A percentile compares a stretch with the other conserved stretches of the same genome.
phyloP scores from a whole-genome alignment of 2,797 vertebrate species.

The Sebastes minor region DNA sequence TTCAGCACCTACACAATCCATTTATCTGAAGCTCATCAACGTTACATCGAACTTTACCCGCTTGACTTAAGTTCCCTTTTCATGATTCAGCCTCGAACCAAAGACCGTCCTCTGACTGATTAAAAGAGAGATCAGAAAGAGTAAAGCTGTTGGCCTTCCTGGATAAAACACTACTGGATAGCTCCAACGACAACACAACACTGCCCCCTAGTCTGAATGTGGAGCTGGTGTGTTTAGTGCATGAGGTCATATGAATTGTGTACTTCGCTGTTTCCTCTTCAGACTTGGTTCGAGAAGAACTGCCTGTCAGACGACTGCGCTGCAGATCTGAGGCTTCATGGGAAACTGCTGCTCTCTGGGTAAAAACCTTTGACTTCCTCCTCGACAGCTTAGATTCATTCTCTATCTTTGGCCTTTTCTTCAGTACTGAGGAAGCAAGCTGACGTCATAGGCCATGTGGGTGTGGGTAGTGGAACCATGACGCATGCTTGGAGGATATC shows the following conservation, averaged over 20 bases:
- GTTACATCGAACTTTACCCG: slow-evolving; percentile 14
- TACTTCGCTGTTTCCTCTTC: slow-evolving; percentile 64
- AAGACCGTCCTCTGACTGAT: slow-evolving; percentile 31
- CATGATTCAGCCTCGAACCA: slow-evolving; percentile 24
- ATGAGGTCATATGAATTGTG: slow-evolving; percentile 66
- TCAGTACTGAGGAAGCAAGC: slow-evolving; percentile 47
- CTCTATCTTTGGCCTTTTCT: slow-evolving; percentile 26
- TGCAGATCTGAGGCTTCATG: slow-evolving; percentile 91
- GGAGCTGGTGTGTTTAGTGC: slow-evolving; percentile 14
- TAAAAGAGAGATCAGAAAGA: slow-evolving; percentile 34
- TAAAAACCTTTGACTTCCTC: slow-evolving; percentile 70
- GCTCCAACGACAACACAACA: slow-evolving; percentile 62
- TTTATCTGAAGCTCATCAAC: slow-evolving; percentile 53
- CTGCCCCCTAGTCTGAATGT: slow-evolving; percentile 73
- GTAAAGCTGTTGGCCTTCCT: slow-evolving; percentile 19
- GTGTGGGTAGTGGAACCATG: slow-evolving; percentile 76
- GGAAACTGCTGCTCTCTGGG: slow-evolving; percentile 92
- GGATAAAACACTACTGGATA: neutral
- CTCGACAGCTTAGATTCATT: slow-evolving; percentile 32
- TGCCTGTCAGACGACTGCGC: slow-evolving; percentile 97
- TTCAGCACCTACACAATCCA: slow-evolving; percentile 57
- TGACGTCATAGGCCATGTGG: slow-evolving; percentile 75
- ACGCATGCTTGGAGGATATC: slow-evolving; percentile 77
- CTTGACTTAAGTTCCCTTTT: slow-evolving; percentile 54
- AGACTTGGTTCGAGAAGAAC: slow-evolving; percentile 99